Percentiles rank a stretch among this genome's conserved stretches.
These are phyloP conservation scores for Platanista minor DNA, from an alignment of 2,113 vertebrate species.

Conservation along the genomic window DNA sequence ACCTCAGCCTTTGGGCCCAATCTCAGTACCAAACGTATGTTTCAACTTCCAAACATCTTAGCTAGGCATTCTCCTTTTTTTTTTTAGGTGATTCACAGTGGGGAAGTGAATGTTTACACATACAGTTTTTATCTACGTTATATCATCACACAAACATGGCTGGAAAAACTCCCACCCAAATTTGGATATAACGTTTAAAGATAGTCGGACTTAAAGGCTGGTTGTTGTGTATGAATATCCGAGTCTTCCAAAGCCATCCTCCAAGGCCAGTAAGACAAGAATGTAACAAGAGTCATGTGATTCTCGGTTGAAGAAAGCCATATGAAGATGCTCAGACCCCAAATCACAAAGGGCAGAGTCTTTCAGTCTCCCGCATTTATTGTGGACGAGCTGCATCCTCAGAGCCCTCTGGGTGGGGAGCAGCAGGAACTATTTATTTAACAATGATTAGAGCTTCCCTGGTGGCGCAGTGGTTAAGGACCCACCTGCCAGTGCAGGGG, in stretches of 20 bases:
- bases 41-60: not conserved
- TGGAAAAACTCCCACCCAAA: not conserved
- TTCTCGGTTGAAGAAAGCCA: not conserved
- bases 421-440: not conserved
- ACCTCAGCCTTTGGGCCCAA: not conserved
- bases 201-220: not conserved
- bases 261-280: not conserved
- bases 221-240: not conserved
- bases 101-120: not conserved
- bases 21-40: not conserved
- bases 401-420: not conserved
- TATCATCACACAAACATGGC: not conserved
- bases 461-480: too few species aligned
- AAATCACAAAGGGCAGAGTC: not conserved
- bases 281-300: too few species aligned
- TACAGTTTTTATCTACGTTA: not conserved
- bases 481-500: too few species aligned
- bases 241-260: not conserved
- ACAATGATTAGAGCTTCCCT: not conserved
- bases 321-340: not conserved
- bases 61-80: not conserved
- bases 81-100: not conserved
- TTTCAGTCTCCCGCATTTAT: fast-evolving
- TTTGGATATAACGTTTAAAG: not conserved
- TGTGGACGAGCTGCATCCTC: not conserved